These are phyloP conservation scores for Oikopleura albicans DNA, from an alignment of 23 tunicate species.

Conservation along the genomic window DNA sequence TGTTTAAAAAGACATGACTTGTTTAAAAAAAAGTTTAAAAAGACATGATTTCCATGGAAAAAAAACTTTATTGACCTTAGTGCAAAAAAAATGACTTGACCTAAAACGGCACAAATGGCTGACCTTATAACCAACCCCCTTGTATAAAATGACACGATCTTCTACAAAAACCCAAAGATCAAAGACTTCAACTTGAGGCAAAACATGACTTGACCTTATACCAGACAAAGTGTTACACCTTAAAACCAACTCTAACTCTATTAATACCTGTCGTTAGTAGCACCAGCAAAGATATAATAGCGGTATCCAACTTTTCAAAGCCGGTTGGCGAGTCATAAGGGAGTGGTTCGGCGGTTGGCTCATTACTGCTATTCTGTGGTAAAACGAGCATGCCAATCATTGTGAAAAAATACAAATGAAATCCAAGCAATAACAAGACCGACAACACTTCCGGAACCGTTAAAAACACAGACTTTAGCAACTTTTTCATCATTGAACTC, in stretches of 20 bases:
- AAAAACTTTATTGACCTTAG: no score
- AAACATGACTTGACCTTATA: no score
- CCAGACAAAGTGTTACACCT: no score
- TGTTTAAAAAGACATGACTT: no score
- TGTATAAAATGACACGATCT: no score
- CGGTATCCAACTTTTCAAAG: slow-evolving; percentile 30
- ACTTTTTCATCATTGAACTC: slow-evolving; percentile 78
- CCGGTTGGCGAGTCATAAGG: not conserved
- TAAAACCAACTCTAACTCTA: not conserved
- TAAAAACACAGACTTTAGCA: slow-evolving; percentile 66
- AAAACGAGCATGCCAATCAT: slow-evolving; percentile 93
- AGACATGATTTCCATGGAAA: no score
- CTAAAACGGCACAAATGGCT: no score
- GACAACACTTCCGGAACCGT: slow-evolving; percentile 88
- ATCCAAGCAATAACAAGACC: slow-evolving; percentile 48
- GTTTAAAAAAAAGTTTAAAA: no score
- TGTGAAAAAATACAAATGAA: slow-evolving; percentile 81
- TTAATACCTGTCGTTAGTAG: slow-evolving; percentile 41
- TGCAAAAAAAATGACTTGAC: no score
- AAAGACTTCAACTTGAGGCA: no score
- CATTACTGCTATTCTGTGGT: slow-evolving; percentile 11
- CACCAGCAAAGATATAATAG: slow-evolving; percentile 64
- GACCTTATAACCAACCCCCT: no score
- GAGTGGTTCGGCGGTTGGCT: not conserved
- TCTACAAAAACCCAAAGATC: no score